Evolutionary conservation across 2,888 invertebrate species (phyloP).

Genomic region (Nymphalis urticae): DNA sequence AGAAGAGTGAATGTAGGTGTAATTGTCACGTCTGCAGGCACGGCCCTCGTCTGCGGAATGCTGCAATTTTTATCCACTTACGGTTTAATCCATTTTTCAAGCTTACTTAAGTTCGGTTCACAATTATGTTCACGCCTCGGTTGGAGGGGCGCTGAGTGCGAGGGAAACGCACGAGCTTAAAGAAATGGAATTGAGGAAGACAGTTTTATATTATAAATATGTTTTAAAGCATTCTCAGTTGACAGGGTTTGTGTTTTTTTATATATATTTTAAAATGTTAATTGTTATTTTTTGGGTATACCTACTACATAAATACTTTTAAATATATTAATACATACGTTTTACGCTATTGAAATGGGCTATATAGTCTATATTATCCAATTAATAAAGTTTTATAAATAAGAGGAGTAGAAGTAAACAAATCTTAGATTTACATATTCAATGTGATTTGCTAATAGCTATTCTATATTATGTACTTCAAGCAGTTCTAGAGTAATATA

Average conservation of each 20-base stretch:
- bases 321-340: not conserved
- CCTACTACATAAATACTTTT: not conserved
- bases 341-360: too few relatives aligned
- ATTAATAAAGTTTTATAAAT: too few relatives aligned
- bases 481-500: too few relatives aligned
- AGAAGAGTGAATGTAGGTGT: slow-evolving; percentile 21
- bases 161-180: slow-evolving; percentile 16
- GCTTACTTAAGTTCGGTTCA: slow-evolving; percentile 29
- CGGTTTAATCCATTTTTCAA: slow-evolving; percentile 28
- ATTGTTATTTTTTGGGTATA: not conserved
- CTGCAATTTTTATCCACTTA: slow-evolving; percentile 37
- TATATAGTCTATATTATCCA: too few relatives aligned
- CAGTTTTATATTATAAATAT: slow-evolving; percentile 16
- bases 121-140: slow-evolving; percentile 33
- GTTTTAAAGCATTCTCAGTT: slow-evolving; percentile 8
- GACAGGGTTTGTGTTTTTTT: not conserved
- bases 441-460: too few relatives aligned
- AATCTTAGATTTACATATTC: too few relatives aligned
- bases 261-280: not conserved
- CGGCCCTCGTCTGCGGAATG: slow-evolving; percentile 22
- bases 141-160: slow-evolving; percentile 19
- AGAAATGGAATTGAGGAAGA: slow-evolving; percentile 7
- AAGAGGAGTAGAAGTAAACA: too few relatives aligned
- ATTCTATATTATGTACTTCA: too few relatives aligned
- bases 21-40: slow-evolving; percentile 26